Conservation (phyloP, 2,113 vertebrate genomes). For the Cebus imitator region DNA sequence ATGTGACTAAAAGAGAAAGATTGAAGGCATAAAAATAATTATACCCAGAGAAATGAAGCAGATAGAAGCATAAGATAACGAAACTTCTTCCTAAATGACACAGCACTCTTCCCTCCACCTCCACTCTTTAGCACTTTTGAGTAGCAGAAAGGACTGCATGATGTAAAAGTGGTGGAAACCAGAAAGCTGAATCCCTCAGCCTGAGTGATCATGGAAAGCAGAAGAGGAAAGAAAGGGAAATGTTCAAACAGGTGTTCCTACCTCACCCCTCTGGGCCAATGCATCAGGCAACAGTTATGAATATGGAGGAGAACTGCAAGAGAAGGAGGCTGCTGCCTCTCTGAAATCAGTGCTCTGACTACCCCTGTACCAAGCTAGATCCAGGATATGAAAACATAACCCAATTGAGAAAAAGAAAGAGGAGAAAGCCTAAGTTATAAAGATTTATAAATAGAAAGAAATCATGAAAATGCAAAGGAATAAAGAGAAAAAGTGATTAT, state of each 20-base stretch:
- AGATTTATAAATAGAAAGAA: not conserved
- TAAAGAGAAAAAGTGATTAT: not conserved
- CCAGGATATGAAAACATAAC: not conserved
- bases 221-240: not conserved
- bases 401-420: not conserved
- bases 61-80: not conserved
- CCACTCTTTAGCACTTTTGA: too few species aligned
- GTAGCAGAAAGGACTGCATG: not conserved
- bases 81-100: not conserved
- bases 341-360: not conserved
- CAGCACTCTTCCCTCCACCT: not conserved
- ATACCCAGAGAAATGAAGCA: not conserved
- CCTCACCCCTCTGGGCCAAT: too few species aligned
- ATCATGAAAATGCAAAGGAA: not conserved
- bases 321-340: too few species aligned
- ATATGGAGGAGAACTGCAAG: fast-evolving
- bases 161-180: too few species aligned
- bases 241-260: fast-evolving
- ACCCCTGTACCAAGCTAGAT: not conserved
- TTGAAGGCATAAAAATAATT: not conserved
- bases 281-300: not conserved
- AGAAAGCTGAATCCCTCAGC: not conserved
- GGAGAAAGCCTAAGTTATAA: not conserved
- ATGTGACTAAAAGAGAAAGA: not conserved
- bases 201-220: not conserved